Conservation (phyloP, 2,113 vertebrate species). For the Triplophysa siluroides region DNA sequence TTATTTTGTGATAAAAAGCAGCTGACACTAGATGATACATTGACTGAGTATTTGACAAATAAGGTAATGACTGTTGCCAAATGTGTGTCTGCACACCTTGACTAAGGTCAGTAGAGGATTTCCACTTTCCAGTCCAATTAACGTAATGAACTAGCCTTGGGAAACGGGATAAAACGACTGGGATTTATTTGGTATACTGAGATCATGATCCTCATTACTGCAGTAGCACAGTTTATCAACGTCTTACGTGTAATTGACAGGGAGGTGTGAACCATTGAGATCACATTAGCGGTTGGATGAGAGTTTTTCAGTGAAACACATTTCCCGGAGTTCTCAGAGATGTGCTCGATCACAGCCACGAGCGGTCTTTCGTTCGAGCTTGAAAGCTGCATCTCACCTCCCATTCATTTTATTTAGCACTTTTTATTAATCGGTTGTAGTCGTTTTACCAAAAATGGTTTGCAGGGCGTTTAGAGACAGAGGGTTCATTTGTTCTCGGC, state of each 20-base stretch:
- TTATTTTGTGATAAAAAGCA: no score
- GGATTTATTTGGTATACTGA: neutral
- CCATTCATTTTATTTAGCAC: neutral
- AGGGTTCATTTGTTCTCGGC: neutral
- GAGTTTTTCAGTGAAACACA: neutral
- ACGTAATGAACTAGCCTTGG: constrained; percentile 2
- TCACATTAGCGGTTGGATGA: neutral
- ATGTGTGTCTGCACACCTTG: neutral
- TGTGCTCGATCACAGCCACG: neutral
- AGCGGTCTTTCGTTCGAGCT: neutral
- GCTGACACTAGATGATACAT: no score
- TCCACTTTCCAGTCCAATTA: constrained; percentile 28
- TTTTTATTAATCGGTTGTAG: no score
- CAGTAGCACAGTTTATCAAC: neutral
- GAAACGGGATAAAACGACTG: neutral
- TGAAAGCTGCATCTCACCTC: neutral
- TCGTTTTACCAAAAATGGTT: neutral
- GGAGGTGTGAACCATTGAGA: neutral
- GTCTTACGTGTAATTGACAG: neutral
- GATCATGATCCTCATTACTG: neutral
- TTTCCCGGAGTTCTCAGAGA: constrained; percentile 5
- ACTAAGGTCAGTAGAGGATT: constrained; percentile 2
- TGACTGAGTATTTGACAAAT: no score
- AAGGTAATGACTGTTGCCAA: neutral
- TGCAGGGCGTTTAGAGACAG: no score